Percentiles rank a stretch among this genome's conserved stretches.
Conservation (phyloP, 2,113 vertebrate genomes). For the Zosterops pallidus region DNA sequence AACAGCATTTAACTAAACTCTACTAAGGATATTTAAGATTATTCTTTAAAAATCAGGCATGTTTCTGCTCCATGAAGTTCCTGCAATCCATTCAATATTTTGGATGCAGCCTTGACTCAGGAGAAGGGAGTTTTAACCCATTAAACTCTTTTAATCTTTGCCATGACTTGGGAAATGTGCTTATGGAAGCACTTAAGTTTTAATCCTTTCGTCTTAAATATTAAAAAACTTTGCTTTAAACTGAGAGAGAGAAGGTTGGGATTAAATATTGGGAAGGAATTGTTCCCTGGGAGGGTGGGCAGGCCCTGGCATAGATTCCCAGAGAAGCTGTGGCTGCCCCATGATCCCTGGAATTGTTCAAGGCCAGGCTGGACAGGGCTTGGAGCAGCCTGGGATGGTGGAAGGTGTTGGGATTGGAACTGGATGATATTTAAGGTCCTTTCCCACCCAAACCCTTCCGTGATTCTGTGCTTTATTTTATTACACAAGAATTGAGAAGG, state of each 20-base stretch:
- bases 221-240: background rate
- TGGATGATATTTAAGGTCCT: rapidly evolving
- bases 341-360: background rate
- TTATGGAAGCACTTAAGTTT: background rate
- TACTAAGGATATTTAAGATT: background rate
- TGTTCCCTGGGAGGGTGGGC: rapidly evolving
- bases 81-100: background rate
- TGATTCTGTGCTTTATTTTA: background rate
- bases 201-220: background rate
- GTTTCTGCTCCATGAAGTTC: background rate
- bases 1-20: background rate
- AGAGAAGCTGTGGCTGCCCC: background rate
- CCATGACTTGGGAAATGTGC: background rate
- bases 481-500: too few species aligned
- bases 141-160: background rate
- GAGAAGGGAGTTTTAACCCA: background rate
- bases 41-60: background rate
- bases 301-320: background rate
- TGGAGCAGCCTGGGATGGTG: rapidly evolving
- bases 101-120: background rate
- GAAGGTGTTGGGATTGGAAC: background rate
- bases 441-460: background rate
- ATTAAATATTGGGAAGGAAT: background rate
- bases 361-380: rapidly evolving
- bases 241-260: background rate